Evolutionary conservation across 2,797 vertebrate genomes (phyloP).

Genomic region (Siniperca scherzeri): DNA sequence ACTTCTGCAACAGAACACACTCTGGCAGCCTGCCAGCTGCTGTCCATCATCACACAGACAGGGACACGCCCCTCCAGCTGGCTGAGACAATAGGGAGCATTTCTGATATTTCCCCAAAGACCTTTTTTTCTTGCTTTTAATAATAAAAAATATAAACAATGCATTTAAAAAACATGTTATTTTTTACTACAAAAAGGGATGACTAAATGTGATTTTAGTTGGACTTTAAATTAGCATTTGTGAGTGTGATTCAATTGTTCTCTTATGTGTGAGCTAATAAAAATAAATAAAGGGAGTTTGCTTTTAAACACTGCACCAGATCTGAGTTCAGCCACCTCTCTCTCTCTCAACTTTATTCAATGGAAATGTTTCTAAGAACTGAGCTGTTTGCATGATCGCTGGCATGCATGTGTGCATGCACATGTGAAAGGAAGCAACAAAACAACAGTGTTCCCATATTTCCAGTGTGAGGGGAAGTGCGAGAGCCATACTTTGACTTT

Average conservation of each 20-base stretch:
- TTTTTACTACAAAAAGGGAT: not conserved
- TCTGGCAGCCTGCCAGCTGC: no score
- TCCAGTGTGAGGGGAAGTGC: slow-evolving; percentile 52
- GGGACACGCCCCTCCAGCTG: no score
- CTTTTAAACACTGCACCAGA: not conserved
- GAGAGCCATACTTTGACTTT: slow-evolving; percentile 36
- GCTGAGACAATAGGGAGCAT: no score
- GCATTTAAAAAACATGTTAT: not conserved
- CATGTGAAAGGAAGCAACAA: slow-evolving; percentile 54
- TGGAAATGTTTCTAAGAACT: slow-evolving; percentile 42
- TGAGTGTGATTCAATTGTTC: not conserved
- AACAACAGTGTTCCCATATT: slow-evolving; percentile 48
- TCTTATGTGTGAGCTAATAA: not conserved
- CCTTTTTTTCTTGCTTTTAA: no score
- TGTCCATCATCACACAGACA: not conserved
- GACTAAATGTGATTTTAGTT: no score
- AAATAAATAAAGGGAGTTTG: not conserved
- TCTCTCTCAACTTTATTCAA: not conserved
- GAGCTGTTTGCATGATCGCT: not conserved
- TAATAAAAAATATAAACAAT: not conserved
- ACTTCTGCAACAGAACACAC: not conserved
- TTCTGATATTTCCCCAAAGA: no score
- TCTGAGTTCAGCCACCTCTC: not conserved
- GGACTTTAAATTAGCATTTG: not conserved
- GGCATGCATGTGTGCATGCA: slow-evolving; percentile 14